Conservation (phyloP, 2,888 invertebrate genomes). For the Dysmachus trigonus region DNA sequence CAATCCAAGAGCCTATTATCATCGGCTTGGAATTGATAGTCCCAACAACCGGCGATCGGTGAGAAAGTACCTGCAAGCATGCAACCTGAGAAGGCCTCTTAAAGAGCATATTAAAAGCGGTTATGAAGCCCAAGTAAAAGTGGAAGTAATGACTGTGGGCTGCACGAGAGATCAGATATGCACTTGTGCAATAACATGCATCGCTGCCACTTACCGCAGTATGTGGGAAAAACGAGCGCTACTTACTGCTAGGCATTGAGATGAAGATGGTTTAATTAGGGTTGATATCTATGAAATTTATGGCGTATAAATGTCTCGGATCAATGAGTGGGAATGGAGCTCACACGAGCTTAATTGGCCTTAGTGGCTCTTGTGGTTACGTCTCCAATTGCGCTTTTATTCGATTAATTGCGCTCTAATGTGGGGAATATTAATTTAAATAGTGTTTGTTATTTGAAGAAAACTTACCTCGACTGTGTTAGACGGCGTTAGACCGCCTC, state of each 20-base stretch:
- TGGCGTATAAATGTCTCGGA: not conserved
- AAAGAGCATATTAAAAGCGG: not conserved
- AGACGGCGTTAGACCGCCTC: slow-evolving; percentile 79
- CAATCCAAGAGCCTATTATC: not conserved
- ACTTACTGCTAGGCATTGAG: not conserved
- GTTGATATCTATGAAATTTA: not conserved
- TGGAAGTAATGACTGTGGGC: not conserved
- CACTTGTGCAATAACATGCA: not conserved
- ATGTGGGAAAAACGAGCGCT: not conserved
- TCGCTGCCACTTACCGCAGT: not conserved
- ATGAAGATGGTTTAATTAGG: not conserved
- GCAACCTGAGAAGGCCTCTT: not conserved
- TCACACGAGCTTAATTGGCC: not conserved
- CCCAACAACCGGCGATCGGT: not conserved
- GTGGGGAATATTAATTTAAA: not conserved
- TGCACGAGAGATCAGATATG: not conserved
- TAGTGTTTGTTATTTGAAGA: not conserved
- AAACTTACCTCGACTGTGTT: slow-evolving; percentile 74
- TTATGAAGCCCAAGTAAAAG: not conserved
- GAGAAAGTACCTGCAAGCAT: not conserved
- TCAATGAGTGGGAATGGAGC: not conserved
- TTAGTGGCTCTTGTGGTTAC: not conserved
- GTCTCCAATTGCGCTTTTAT: not conserved
- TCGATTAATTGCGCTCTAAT: not conserved
- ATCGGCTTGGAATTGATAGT: not conserved